Conservation (phyloP, 2,888 invertebrate species). For the Drosophila fungiperda region DNA sequence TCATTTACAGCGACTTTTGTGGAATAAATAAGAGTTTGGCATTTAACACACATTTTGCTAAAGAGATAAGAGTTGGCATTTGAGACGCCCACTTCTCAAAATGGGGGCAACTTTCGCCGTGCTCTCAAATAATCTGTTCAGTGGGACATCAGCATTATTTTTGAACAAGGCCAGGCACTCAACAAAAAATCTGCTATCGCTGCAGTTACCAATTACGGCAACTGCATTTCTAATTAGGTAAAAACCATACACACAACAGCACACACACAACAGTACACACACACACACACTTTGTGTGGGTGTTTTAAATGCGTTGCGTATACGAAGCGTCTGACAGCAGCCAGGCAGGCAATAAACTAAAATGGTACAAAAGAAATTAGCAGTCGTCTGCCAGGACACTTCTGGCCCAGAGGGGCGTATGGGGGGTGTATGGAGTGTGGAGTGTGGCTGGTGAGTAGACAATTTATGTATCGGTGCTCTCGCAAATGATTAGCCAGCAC, state of each 20-base stretch:
- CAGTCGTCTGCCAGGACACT: constrained; percentile 19
- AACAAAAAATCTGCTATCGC: constrained; percentile 34
- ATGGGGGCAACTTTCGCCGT: not conserved
- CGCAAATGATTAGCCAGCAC: not conserved
- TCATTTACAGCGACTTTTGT: not conserved
- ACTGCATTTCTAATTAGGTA: constrained; percentile 64
- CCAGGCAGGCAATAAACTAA: constrained; percentile 40
- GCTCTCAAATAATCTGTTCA: constrained; percentile 1
- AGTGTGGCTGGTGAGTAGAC: not conserved
- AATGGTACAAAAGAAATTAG: constrained; percentile 46
- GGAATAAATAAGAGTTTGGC: not conserved
- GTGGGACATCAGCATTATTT: not conserved
- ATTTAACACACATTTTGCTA: not conserved
- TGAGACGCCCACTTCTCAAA: not conserved
- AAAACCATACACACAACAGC: constrained; percentile 4
- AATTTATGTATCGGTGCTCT: not conserved
- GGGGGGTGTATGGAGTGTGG: not conserved
- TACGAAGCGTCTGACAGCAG: constrained; percentile 47
- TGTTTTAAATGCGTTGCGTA: constrained; percentile 38
- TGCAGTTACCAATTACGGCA: constrained; percentile 60
- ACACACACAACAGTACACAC: not conserved
- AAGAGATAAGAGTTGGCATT: not conserved
- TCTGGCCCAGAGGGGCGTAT: not conserved
- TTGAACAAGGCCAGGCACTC: constrained; percentile 1
- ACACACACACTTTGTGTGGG: not conserved